Conservation (phyloP, 2,113 vertebrate genomes). For the Mungos mungo region DNA sequence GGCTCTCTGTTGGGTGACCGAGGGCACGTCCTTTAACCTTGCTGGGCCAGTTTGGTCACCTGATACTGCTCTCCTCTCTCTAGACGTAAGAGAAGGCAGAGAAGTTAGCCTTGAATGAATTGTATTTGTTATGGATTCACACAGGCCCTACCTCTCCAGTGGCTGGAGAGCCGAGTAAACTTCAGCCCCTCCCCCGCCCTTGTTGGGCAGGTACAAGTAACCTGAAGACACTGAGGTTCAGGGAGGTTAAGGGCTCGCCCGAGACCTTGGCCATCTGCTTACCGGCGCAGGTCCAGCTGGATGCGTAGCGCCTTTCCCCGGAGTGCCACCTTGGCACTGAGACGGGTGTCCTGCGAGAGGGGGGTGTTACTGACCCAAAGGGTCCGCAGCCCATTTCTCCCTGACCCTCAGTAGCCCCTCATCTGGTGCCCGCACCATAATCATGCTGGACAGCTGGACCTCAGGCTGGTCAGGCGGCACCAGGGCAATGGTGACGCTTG, state of each 20-base stretch:
- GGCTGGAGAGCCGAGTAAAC: not conserved
- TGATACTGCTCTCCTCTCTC: not conserved
- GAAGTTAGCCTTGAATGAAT: not conserved
- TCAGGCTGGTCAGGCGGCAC: slow-evolving; percentile 81
- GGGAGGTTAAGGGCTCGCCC: accelerated
- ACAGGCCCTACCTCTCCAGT: not conserved
- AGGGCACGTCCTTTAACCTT: not conserved
- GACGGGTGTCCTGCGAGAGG: slow-evolving; percentile 87
- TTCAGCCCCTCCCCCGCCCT: not conserved
- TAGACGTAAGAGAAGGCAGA: not conserved
- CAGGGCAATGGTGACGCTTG: slow-evolving; percentile 89
- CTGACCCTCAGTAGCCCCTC: not conserved
- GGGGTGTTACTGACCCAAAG: not conserved
- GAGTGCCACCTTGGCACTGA: slow-evolving; percentile 92
- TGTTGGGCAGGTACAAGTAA: not conserved
- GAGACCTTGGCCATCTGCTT: not conserved
- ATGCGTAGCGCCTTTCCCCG: slow-evolving; percentile 89
- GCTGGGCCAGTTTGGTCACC: not conserved
- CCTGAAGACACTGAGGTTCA: accelerated
- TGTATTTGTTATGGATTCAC: not conserved
- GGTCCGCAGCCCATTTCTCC: accelerated
- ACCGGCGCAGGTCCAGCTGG: slow-evolving; percentile 93
- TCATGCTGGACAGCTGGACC: slow-evolving; percentile 94
- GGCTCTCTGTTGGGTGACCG: not conserved
- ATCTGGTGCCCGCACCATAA: slow-evolving; percentile 86